Percentiles rank a stretch among this genome's conserved stretches.
Conservation (phyloP, 2,888 invertebrate genomes). For the Trissolcus japonicus region DNA sequence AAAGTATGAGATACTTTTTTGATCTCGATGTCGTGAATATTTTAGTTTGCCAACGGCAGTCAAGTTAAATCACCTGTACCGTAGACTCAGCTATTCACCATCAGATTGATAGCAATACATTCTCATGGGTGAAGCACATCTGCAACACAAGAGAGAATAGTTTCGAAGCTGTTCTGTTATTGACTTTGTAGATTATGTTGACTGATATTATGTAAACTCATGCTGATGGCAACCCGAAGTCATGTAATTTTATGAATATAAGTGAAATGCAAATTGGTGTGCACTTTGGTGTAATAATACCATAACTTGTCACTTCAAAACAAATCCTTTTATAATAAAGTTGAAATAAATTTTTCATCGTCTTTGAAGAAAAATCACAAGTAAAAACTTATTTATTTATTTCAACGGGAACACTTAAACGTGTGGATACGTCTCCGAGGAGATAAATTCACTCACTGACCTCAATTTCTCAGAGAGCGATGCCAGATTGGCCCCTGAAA, state of each 20-base stretch:
- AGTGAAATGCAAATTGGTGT: not conserved
- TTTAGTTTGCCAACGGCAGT: constrained; percentile 32
- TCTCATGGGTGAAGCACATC: constrained; percentile 17
- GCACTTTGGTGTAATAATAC: too few species aligned
- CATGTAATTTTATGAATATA: constrained; percentile 13
- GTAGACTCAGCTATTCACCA: constrained; percentile 27
- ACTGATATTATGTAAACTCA: constrained; percentile 31
- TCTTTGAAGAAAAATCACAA: too few species aligned
- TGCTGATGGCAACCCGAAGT: constrained; percentile 4
- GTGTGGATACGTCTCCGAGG: too few species aligned
- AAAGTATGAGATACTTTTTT: constrained; percentile 42
- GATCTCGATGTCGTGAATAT: constrained; percentile 29
- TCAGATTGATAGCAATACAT: constrained; percentile 29
- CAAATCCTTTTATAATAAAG: not conserved
- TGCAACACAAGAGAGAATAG: constrained; percentile 39
- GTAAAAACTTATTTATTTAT: too few species aligned
- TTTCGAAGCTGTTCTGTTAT: constrained; percentile 37
- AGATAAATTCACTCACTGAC: too few species aligned
- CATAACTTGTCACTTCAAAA: too few species aligned
- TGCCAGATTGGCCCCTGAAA: too few species aligned
- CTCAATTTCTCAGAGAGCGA: too few species aligned
- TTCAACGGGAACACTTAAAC: too few species aligned
- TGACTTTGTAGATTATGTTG: constrained; percentile 39
- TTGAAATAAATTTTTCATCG: too few species aligned
- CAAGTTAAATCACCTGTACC: constrained; percentile 40